Evolutionary conservation across 2,888 invertebrate genomes (phyloP).

Genomic region (Philaethria dido): DNA sequence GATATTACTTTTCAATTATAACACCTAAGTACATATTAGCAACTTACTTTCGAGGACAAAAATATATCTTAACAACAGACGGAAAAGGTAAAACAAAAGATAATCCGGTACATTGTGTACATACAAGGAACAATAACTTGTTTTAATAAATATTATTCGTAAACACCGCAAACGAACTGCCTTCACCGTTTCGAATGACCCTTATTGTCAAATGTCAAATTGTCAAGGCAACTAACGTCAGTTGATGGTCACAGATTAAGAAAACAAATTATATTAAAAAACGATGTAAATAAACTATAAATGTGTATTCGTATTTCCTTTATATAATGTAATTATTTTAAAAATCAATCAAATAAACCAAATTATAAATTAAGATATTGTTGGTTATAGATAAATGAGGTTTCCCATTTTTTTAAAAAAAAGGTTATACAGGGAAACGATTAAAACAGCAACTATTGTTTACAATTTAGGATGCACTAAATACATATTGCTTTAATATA

Average conservation of each 20-base stretch:
- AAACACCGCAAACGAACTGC: constrained; percentile 18
- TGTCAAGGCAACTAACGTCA: constrained; percentile 18
- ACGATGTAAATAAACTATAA: background rate
- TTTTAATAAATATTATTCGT: constrained; percentile 15
- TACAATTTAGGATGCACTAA: too few species aligned
- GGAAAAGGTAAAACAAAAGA: constrained; percentile 13
- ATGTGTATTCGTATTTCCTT: too few species aligned
- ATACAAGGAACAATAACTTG: constrained; percentile 23
- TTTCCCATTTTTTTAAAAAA: too few species aligned
- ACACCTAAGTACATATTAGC: background rate
- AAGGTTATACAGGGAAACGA: too few species aligned
- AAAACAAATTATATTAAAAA: background rate
- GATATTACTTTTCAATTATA: background rate
- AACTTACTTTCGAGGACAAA: constrained; percentile 9
- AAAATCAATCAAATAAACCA: too few species aligned
- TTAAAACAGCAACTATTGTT: too few species aligned
- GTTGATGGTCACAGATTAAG: background rate
- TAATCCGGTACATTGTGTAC: constrained; percentile 20
- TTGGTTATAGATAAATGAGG: too few species aligned
- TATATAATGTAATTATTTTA: too few species aligned
- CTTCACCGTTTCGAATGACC: constrained; percentile 17
- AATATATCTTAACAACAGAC: constrained; percentile 7
- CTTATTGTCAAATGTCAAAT: constrained; percentile 3
- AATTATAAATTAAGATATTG: too few species aligned
- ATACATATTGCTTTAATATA: background rate